A percentile compares a stretch with the other conserved stretches of the same genome.
Conservation (phyloP, 2,797 vertebrate genomes). For the Alcedo atthis region DNA sequence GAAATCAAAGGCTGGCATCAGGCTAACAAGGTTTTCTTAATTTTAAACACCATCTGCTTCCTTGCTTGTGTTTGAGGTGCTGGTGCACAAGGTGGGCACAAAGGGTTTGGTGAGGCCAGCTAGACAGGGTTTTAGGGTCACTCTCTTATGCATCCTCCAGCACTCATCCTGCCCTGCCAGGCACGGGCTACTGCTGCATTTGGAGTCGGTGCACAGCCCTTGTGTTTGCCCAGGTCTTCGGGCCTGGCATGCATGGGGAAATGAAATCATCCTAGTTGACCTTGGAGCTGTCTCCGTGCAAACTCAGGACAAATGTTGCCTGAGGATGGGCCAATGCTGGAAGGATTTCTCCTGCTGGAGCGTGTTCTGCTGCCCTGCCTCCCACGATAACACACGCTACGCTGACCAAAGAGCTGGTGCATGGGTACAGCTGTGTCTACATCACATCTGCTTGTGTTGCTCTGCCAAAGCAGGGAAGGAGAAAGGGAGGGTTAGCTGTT, state of each 20-base stretch:
- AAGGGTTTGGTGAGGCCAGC: not conserved
- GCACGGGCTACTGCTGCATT: rapidly evolving
- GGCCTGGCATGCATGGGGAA: rapidly evolving
- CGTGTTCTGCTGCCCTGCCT: not conserved
- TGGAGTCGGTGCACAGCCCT: not conserved
- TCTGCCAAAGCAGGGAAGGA: slow-evolving; percentile 16
- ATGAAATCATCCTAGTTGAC: rapidly evolving
- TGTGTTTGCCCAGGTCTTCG: not conserved
- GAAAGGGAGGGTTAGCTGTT: slow-evolving; percentile 24
- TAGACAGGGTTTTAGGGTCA: not conserved
- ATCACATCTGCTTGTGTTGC: slow-evolving; percentile 31
- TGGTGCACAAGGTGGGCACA: not conserved
- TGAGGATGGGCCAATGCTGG: not conserved
- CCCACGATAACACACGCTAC: not conserved
- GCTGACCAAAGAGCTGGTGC: slow-evolving; percentile 45
- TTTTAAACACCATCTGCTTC: not conserved
- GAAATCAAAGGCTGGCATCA: slow-evolving; percentile 50
- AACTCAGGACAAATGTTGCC: not conserved
- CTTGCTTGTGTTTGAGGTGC: not conserved
- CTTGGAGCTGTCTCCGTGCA: not conserved
- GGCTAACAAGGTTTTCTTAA: not conserved
- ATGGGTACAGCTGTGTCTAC: slow-evolving; percentile 62
- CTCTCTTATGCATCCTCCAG: not conserved
- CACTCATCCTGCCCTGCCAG: not conserved
- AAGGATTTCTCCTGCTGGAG: not conserved